A percentile compares a stretch with the other conserved stretches of the same genome.
These are phyloP conservation scores for Tribolium madens DNA, from an alignment of 1,140 invertebrate species.

Conservation along the genomic window DNA sequence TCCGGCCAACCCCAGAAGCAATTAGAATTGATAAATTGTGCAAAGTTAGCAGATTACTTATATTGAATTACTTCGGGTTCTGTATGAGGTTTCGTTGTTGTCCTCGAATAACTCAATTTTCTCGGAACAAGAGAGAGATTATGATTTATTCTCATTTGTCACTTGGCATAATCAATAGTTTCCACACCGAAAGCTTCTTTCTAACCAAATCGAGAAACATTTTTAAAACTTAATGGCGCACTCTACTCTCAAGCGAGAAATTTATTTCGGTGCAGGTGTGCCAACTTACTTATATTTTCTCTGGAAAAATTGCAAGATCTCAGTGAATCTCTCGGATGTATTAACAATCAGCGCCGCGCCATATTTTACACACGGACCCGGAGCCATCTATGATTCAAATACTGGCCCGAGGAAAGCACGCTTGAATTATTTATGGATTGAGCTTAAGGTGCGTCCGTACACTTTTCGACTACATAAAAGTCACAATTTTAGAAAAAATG, in stretches of 20 bases:
- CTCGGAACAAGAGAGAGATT: constrained; percentile 30
- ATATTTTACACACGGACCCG: constrained; percentile 21
- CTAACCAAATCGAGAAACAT: constrained; percentile 25
- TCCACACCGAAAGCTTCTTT: neutral
- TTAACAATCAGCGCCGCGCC: constrained; percentile 18
- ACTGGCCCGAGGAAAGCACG: constrained; percentile 26
- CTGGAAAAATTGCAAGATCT: no score
- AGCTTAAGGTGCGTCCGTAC: constrained; percentile 4
- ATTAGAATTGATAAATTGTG: constrained; percentile 33
- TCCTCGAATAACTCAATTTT: constrained; percentile 24
- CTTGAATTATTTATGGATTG: constrained; percentile 25
- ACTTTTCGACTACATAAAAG: neutral
- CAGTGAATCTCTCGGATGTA: constrained; percentile 12
- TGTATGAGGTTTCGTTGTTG: constrained; percentile 21
- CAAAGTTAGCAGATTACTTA: constrained; percentile 34
- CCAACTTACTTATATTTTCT: neutral
- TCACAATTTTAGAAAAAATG: neutral
- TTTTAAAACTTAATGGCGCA: constrained; percentile 28
- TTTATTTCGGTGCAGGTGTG: constrained; percentile 24
- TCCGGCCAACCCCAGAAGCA: neutral
- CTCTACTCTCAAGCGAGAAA: neutral
- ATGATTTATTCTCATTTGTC: constrained; percentile 28
- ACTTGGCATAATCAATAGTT: constrained; percentile 6
- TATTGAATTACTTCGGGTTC: constrained; percentile 33
- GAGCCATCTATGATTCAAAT: constrained; percentile 37